Conservation (phyloP, 2,113 vertebrate species). For the Menura novaehollandiae region DNA sequence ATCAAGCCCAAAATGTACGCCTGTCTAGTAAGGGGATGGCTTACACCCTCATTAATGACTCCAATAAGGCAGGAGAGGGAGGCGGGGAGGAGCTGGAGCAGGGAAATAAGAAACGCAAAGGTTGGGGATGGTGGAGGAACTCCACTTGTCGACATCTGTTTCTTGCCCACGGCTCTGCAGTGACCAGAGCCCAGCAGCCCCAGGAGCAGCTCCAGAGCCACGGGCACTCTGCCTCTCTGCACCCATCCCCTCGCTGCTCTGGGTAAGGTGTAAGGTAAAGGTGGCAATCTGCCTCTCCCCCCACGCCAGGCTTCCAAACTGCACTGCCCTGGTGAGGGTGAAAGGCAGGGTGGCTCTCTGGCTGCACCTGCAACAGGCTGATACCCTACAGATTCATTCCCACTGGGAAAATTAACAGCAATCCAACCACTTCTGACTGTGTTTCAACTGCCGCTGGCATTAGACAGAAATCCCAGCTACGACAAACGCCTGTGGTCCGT, state of each 20-base stretch:
- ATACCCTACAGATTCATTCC: background rate
- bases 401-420: background rate
- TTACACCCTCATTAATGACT: slow-evolving; percentile 59
- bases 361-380: background rate
- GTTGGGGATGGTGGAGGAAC: background rate
- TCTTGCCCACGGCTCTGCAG: background rate
- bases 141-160: background rate
- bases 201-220: background rate
- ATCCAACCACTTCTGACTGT: background rate
- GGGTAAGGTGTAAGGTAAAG: background rate
- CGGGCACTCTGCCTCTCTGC: background rate
- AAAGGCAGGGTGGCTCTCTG: background rate
- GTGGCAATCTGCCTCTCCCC: background rate
- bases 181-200: background rate
- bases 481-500: fast-evolving
- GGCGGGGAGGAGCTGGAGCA: background rate
- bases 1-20: slow-evolving; percentile 66
- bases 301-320: fast-evolving
- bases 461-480: background rate
- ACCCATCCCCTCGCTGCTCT: no score
- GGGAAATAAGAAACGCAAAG: background rate
- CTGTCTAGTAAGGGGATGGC: slow-evolving; percentile 70
- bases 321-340: fast-evolving
- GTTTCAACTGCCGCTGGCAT: background rate
- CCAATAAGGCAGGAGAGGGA: slow-evolving; percentile 4